Evolutionary conservation across 2,113 vertebrate species (phyloP).

Genomic region (Salvator merianae): DNA sequence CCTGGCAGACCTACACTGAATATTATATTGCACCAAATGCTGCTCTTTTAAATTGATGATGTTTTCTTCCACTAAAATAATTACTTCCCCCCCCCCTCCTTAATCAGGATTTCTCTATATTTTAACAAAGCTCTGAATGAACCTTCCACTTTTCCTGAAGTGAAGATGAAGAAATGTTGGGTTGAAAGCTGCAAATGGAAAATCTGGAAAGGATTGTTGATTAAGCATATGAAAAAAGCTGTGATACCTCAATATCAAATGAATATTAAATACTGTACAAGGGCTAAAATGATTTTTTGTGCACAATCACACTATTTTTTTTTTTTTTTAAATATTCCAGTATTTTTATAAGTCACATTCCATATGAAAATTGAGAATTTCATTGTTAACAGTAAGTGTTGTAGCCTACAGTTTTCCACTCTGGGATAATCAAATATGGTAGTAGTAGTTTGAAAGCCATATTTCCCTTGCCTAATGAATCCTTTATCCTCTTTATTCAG

Average conservation of each 20-base stretch:
- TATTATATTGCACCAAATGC: not conserved
- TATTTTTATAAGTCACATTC: not conserved
- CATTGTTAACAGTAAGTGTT: not conserved
- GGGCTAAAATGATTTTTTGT: not conserved
- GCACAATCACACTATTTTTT: not conserved
- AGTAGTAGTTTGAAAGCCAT: no score
- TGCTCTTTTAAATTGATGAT: not conserved
- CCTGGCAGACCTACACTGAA: not conserved
- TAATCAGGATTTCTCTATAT: not conserved
- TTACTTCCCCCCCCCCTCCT: not conserved
- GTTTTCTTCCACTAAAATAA: not conserved
- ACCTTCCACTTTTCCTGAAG: not conserved
- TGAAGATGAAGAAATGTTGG: not conserved
- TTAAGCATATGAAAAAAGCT: not conserved
- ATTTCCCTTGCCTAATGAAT: no score
- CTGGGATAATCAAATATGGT: no score
- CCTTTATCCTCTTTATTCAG: no score
- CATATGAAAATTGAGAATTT: not conserved
- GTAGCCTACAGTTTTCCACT: no score
- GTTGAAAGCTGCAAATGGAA: not conserved
- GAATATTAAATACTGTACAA: not conserved
- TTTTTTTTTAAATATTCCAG: not conserved
- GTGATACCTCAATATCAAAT: not conserved
- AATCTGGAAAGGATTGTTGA: not conserved
- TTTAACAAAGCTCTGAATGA: not conserved